Evolutionary conservation across 2,113 vertebrate genomes (phyloP), one percentile per base, ranked within the genome.

Genomic region (Eira barbara): DNA sequence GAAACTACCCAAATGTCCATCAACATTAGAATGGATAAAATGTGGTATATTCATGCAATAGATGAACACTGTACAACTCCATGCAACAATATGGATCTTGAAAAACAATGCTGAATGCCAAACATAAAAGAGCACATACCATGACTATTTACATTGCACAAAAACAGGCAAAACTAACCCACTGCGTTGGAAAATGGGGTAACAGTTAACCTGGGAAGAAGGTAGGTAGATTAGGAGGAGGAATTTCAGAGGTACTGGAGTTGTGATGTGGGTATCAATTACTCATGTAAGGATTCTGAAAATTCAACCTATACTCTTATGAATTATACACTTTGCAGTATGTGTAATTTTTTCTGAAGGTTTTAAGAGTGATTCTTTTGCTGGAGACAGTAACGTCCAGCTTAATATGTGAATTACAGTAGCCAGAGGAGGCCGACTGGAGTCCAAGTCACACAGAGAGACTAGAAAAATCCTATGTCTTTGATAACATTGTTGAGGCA

Each of bases 21-120:
- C 92, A 71, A 85, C 67, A 81, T 76, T 3, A 92, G 79, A 92
- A 95, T 93, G 95, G 69, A 88, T 85, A 96, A 94, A 87, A 94
- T 47, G 39, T 82, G 81, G 95, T 94, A 81, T 78, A 94, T 76
- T 94, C 96, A 96, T 82, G 94, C 85, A 94, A 84, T 1, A 20
- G 76, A 92, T 76, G 81, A 92, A 93, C 81, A 85, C 63, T 89
- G 76, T 34, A 91, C 36, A 86, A 89, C 47, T 47, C 4, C 81
- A 93, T 94, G 91, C 94, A 85, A 80, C 76, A 95, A 49, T 25
- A 93, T 39, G 86, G 57, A 47, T n/a, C 76, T 84, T 57, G 59
- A 59, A 78, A 94, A 94, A 69, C 55, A 69, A 69, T 18, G 85
- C 36, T 93, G 47, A 93, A 89, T 63, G 52, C 27, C 94, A 93